These are phyloP conservation scores for Podotricha telesiphe DNA, from an alignment of 2,888 invertebrate genomes.

Conservation along the genomic window DNA sequence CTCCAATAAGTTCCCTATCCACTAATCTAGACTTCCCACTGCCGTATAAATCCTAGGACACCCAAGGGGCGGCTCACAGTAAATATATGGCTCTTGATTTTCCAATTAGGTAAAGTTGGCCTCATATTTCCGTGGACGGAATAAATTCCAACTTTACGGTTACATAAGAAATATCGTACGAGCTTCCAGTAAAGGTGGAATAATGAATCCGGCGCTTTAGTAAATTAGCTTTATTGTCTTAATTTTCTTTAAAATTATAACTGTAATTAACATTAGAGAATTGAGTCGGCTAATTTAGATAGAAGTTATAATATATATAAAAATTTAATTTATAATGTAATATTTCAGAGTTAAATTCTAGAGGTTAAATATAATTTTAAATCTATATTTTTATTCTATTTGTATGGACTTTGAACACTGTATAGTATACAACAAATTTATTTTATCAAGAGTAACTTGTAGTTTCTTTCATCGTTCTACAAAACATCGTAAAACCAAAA, in stretches of 20 bases:
- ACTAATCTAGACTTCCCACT: conserved; percentile 47
- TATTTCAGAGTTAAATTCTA: too few relatives aligned
- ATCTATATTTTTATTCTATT: neutral
- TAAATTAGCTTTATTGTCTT: conserved; percentile 14
- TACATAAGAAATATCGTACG: conserved; percentile 26
- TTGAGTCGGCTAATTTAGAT: neutral
- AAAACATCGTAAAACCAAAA: conserved; percentile 30
- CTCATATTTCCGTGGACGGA: conserved; percentile 67
- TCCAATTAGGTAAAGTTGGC: conserved; percentile 73
- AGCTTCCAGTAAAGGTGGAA: conserved; percentile 21
- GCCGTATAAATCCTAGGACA: conserved; percentile 49
- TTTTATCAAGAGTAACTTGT: conserved; percentile 22
- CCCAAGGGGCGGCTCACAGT: conserved; percentile 53
- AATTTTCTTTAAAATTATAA: conserved; percentile 15
- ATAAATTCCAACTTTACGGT: conserved; percentile 55
- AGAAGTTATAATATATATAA: neutral
- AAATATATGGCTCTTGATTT: conserved; percentile 72
- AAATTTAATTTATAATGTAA: neutral
- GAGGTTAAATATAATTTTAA: neutral
- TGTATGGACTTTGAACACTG: neutral
- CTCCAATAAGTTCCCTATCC: conserved; percentile 24
- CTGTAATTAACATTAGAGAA: neutral
- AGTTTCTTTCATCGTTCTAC: conserved; percentile 10
- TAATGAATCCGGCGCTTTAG: conserved; percentile 10
- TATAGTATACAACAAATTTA: conserved; percentile 5